Conservation (phyloP, 2,888 invertebrate species). For the Slavum lentiscoides region DNA sequence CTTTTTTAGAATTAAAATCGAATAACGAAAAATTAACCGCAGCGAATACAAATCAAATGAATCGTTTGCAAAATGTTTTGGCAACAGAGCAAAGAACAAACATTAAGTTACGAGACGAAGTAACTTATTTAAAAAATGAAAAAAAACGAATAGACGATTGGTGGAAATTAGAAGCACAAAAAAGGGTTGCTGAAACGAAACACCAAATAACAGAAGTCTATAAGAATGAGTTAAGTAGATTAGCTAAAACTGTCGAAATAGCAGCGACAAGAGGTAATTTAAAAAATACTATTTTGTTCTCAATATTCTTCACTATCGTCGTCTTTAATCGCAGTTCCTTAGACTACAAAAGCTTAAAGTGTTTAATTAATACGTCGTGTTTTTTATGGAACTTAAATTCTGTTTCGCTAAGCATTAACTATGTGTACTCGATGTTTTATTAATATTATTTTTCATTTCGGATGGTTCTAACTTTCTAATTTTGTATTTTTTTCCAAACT, state of each 20-base stretch:
- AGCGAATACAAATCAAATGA: neutral
- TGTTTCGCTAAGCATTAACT: no score
- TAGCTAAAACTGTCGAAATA: neutral
- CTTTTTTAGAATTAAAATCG: neutral
- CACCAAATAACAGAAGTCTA: neutral
- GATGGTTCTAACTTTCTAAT: no score
- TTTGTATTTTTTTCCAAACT: no score
- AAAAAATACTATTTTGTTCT: neutral
- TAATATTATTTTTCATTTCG: no score
- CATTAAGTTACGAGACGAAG: neutral
- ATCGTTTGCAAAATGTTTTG: neutral
- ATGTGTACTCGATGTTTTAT: no score
- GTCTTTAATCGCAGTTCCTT: no score
- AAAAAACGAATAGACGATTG: neutral
- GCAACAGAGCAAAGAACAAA: neutral
- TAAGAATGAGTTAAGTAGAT: neutral
- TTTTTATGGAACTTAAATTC: no score
- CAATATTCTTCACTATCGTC: no score
- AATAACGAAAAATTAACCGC: neutral
- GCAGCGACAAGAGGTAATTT: neutral
- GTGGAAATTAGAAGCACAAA: neutral
- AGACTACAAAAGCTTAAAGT: no score
- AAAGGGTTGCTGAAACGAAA: neutral
- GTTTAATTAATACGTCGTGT: no score
- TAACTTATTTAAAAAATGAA: neutral